Evolutionary conservation across 2,888 invertebrate species (phyloP).

Genomic region (Eubasilissa splendida): DNA sequence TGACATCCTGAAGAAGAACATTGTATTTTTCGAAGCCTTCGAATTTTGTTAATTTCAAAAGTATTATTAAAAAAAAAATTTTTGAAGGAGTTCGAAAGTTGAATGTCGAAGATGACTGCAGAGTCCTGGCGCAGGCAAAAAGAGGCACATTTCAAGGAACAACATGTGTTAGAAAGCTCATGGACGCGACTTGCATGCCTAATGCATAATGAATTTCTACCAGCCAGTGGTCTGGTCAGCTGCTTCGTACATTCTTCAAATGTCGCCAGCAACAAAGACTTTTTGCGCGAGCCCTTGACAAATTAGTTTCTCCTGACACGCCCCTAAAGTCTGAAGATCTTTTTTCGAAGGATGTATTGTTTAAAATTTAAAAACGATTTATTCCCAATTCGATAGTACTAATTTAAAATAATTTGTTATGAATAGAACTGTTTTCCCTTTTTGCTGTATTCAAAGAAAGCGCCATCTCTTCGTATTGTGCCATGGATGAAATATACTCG

Average conservation of each 20-base stretch:
- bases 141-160: too few relatives aligned
- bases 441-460: slow-evolving; percentile 1
- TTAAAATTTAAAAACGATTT: slow-evolving; percentile 13
- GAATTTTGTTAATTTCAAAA: too few relatives aligned
- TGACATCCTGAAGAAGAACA: too few relatives aligned
- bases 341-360: slow-evolving; percentile 9
- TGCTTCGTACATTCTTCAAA: background rate
- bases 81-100: too few relatives aligned
- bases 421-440: background rate
- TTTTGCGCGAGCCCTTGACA: slow-evolving; percentile 5
- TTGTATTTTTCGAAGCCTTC: too few relatives aligned
- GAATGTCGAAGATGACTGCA: too few relatives aligned
- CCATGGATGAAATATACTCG: slow-evolving; percentile 19
- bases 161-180: background rate
- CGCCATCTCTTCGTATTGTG: background rate
- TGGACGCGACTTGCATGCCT: background rate
- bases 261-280: slow-evolving; percentile 21
- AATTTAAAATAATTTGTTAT: slow-evolving; percentile 10
- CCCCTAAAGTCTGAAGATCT: background rate
- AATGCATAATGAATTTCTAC: slow-evolving; percentile 17
- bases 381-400: slow-evolving; percentile 5
- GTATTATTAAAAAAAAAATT: too few relatives aligned
- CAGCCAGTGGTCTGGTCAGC: background rate
- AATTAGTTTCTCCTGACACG: slow-evolving; percentile 4
- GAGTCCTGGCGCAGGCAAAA: too few relatives aligned